A percentile compares a stretch with the other conserved stretches of the same genome.
Evolutionary conservation across 2,113 vertebrate species (phyloP).

Genomic region (Psophia crepitans): DNA sequence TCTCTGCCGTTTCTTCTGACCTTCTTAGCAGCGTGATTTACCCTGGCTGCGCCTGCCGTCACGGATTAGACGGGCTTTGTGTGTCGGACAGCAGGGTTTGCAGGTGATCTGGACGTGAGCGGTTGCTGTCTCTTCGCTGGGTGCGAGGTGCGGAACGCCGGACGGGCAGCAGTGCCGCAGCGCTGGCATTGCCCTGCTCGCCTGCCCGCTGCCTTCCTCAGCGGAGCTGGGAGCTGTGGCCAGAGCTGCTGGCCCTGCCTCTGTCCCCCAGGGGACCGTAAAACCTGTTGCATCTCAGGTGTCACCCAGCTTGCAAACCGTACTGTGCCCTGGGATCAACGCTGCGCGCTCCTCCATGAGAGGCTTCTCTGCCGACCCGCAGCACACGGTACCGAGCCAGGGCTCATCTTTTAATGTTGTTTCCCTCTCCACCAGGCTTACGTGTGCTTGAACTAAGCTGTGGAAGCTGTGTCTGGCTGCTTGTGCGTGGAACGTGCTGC

Average conservation of each 20-base stretch:
- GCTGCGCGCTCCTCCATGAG: neutral
- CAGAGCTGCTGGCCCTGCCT: neutral
- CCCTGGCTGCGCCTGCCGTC: neutral
- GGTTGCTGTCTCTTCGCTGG: neutral
- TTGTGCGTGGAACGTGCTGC: fast-evolving
- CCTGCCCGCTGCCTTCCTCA: fast-evolving
- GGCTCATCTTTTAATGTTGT: neutral
- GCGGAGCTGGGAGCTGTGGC: neutral
- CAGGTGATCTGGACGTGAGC: fast-evolving
- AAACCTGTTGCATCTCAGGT: too few relatives aligned
- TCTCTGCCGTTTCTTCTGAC: neutral
- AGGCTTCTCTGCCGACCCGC: neutral
- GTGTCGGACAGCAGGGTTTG: neutral
- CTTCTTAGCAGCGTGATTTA: neutral
- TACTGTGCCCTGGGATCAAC: too few relatives aligned
- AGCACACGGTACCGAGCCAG: neutral
- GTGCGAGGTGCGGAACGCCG: fast-evolving
- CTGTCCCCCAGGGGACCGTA: too few relatives aligned
- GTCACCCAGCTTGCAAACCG: neutral
- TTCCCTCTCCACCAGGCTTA: neutral
- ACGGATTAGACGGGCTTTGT: fast-evolving
- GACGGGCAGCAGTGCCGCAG: fast-evolving
- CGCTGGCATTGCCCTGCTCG: neutral
- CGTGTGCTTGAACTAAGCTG: neutral
- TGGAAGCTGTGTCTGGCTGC: neutral